A percentile compares a stretch with the other conserved stretches of the same genome.
Conservation (phyloP, 2,797 vertebrate species). For the Phaenicophaeus curvirostris region DNA sequence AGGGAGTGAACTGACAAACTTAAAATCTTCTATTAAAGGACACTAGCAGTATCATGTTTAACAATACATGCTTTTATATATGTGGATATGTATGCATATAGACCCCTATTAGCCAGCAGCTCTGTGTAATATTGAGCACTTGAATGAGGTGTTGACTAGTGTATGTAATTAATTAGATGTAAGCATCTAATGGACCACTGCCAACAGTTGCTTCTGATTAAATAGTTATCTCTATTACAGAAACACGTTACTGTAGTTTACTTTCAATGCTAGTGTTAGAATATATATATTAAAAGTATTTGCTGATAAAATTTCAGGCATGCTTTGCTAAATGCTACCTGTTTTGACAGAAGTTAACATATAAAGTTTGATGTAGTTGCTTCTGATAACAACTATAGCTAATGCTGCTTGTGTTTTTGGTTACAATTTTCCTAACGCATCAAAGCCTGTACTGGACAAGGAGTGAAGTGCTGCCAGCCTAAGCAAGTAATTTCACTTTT, state of each 20-base stretch:
- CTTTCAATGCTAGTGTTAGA: not conserved
- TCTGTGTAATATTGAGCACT: not conserved
- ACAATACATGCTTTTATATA: conserved; percentile 16
- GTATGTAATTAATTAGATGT: conserved; percentile 53
- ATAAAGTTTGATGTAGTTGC: not conserved
- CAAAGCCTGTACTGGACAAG: not conserved
- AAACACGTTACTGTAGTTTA: conserved; percentile 8
- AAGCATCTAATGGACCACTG: conserved; percentile 28
- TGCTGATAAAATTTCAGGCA: not conserved
- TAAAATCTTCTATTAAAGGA: conserved; percentile 10
- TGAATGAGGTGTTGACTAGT: conserved; percentile 44
- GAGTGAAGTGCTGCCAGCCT: not conserved
- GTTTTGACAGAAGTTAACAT: not conserved
- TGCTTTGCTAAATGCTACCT: not conserved
- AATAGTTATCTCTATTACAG: conserved; percentile 14
- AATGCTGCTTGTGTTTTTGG: not conserved
- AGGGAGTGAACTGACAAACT: not conserved
- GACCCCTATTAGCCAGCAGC: conserved; percentile 12
- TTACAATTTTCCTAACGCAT: not conserved
- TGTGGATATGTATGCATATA: not conserved
- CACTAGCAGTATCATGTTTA: conserved; percentile 3
- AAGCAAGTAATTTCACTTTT: not conserved
- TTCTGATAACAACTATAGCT: not conserved
- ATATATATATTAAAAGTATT: not conserved
- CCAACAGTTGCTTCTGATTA: conserved; percentile 42